Conservation (phyloP, 2,888 invertebrate genomes). For the Epistrophella euchroma region DNA sequence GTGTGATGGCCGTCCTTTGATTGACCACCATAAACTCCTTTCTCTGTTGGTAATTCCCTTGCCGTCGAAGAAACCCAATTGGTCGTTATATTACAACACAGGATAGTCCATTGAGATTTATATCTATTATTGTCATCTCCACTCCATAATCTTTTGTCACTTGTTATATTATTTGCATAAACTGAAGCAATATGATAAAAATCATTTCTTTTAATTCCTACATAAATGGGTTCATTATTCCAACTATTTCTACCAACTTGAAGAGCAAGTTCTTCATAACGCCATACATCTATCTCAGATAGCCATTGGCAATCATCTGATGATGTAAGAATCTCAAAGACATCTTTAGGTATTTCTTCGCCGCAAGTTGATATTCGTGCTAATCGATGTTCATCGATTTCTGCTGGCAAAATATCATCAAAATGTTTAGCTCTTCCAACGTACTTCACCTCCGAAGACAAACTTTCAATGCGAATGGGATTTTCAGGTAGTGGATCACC, state of each 20-base stretch:
- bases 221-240: neutral
- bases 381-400: neutral
- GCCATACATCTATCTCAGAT: too few species aligned
- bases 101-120: too few species aligned
- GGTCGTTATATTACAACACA: neutral
- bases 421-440: conserved; percentile 26
- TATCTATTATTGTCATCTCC: too few species aligned
- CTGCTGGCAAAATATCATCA: conserved; percentile 12
- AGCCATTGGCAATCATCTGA: neutral
- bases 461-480: neutral
- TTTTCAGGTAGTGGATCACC: neutral
- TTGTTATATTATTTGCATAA: neutral
- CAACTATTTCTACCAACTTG: neutral
- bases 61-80: neutral
- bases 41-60: neutral
- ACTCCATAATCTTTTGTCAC: too few species aligned
- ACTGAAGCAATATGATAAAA: neutral
- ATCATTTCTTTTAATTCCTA: neutral
- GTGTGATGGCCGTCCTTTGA: accelerated
- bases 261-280: neutral
- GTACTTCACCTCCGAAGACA: neutral
- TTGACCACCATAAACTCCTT: neutral
- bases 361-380: neutral
- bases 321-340: neutral
- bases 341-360: neutral